Evolutionary conservation across 35 echinoderm and acorn worm species (phyloP).

Genomic region (Patiria miniata): DNA sequence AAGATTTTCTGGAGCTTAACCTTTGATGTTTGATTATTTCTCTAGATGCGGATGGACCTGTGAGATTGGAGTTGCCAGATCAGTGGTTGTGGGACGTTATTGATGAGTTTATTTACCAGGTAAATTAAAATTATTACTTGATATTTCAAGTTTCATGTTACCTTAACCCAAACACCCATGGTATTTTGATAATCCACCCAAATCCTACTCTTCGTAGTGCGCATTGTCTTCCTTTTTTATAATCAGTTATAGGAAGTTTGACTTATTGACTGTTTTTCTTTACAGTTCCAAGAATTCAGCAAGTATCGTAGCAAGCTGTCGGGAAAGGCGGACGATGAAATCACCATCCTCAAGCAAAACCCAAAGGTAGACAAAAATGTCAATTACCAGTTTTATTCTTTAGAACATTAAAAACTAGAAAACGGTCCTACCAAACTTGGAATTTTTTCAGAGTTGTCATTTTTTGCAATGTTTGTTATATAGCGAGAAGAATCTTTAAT

Average conservation of each 20-base stretch:
- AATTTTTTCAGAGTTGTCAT: too few relatives aligned
- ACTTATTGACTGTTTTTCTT: neutral
- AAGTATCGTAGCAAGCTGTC: slow-evolving; percentile 85
- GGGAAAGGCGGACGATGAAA: slow-evolving; percentile 76
- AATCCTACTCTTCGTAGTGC: too few relatives aligned
- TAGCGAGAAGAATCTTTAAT: too few relatives aligned
- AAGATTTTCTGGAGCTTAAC: neutral
- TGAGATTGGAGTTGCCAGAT: slow-evolving; percentile 82
- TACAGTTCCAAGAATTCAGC: slow-evolving; percentile 95
- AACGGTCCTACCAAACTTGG: too few relatives aligned
- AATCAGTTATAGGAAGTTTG: neutral
- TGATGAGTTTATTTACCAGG: slow-evolving; percentile 99
- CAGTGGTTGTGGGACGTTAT: slow-evolving; percentile 99
- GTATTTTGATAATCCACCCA: too few relatives aligned
- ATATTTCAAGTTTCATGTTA: too few relatives aligned
- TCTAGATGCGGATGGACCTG: slow-evolving; percentile 92
- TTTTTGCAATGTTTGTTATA: too few relatives aligned
- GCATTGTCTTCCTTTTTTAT: neutral
- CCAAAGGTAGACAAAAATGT: slow-evolving; percentile 73
- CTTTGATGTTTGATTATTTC: neutral
- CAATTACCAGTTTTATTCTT: too few relatives aligned
- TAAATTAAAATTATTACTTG: slow-evolving; percentile 4
- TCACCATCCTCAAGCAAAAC: slow-evolving; percentile 60
- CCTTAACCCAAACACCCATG: too few relatives aligned
- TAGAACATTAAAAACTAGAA: too few relatives aligned